Base-by-base conservation (phyloP, 2,888 invertebrate species). In the Rhimphoctona megacephalus region DNA sequence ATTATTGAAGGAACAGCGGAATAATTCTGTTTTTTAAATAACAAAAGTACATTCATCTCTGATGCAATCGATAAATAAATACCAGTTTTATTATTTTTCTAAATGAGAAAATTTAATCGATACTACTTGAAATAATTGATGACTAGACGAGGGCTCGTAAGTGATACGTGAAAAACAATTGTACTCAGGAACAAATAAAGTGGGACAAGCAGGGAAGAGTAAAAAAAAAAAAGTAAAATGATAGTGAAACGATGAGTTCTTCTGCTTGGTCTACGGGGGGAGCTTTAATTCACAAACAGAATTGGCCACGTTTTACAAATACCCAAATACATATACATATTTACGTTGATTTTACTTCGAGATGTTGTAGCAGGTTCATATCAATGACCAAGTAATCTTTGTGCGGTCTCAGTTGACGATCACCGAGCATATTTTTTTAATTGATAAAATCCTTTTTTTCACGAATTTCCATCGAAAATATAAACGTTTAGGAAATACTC, bases 281-380 rank as follows among this genome's bases (percentile, higher is more conserved):
- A 66, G 66, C 9, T 77, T 79, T 11, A 43, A 39, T 76, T 69
- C 54, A 43, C 52, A 69, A 76, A 80, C 78, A 85, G 39, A 81
- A 49, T 72, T 61, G 67, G 73, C 49, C 17, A 17, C 17, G 49
- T 49, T 3, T 17, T 49, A 17, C 19, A 2, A 19, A 17, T 49
- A 2, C 5, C 49, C 17, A 30, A 30, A 61, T 14, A 25, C 49
- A 52, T 52, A 72, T 49, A 77, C 49, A 79, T 88, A 89, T 90
- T 88, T 87, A 90, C 90, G 88, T 88, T 87, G 84, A 89, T 89
- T 90, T 91, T 92, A 92, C 92, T 91, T 92, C 91, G 83, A 83
- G 88, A 84, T 88, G 85, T 61, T 90, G 89, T 61, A 88, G 74
- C 77, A 88, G 81, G 87, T 87, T 91, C 90, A 92, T 91, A 78